Evolutionary conservation across 2,888 invertebrate genomes (phyloP), one percentile per base, ranked within the genome.

Genomic region (Choristoneura rosaceana): DNA sequence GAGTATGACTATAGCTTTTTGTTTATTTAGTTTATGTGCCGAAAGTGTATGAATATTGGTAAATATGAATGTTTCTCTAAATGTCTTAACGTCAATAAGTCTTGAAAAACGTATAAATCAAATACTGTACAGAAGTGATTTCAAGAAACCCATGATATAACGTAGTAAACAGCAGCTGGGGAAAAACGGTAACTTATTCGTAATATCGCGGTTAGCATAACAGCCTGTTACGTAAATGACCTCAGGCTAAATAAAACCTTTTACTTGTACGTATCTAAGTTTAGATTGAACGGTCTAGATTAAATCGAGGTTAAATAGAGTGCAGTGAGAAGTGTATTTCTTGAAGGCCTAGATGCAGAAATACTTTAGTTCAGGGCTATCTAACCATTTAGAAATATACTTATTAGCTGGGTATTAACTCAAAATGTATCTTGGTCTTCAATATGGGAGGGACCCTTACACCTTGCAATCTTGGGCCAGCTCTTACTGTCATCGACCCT

Each of bases 61-160:
- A 25, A 25, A 25, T 25, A 25, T 25, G 2, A 25, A 25, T 25
- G 25, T 25, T 25, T 25, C 25, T 25, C 25, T 25, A 25, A 25
- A 25, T 25, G 25, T 25, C 25, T 25, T 25, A 25, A 25, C 25
- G 25, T 25, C 25, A 38, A 8, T 38, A 38, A 8, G 38, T 43
- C 12, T 43, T 12, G 12, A 10, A 12, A 12, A 43, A 43, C 0
- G 3, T 4, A 10, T 43, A 4, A 10, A 12, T 4, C 3, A 10
- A 43, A 43, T 10, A 43, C 43, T 12, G 3, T 10, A 43, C 10
- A 2, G 12, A 47, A n/a, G 47, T 47, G 47, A 47, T 47, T n/a
- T 47, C 47, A n/a, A 15, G 47, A 47, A n/a, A 47, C 47, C 47
- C 47, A 47, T 47, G 47, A 47, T 47, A n/a, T n/a, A 14, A 47